A percentile compares a stretch with the other conserved stretches of the same genome.
These are phyloP conservation scores for Rynchops niger DNA, from an alignment of 2,113 vertebrate genomes.

Conservation along the genomic window DNA sequence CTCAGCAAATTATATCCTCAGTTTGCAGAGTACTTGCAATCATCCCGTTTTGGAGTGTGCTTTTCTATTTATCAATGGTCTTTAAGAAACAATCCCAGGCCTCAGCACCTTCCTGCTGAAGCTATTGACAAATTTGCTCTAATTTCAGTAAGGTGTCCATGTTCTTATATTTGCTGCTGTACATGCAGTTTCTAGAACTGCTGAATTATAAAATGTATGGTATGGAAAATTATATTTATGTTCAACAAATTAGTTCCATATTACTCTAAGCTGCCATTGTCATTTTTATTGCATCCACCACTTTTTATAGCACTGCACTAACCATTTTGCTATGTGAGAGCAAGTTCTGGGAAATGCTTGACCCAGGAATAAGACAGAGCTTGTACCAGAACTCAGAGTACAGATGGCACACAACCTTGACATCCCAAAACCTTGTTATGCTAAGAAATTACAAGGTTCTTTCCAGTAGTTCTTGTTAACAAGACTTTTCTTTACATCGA, in stretches of 20 bases:
- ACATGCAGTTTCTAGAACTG: not conserved
- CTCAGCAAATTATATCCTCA: not conserved
- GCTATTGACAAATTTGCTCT: not conserved
- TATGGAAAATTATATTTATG: not conserved
- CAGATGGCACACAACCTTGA: not conserved
- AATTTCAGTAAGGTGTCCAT: not conserved
- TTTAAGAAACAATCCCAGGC: not conserved
- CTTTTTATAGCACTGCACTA: not conserved
- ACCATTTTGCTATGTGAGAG: not conserved
- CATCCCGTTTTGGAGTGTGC: not conserved
- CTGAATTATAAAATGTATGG: slow-evolving; percentile 18
- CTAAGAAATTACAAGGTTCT: not conserved
- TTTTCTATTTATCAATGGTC: not conserved
- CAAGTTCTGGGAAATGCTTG: not conserved
- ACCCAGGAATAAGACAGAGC: not conserved
- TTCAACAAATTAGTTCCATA: slow-evolving; percentile 42
- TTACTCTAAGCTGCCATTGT: not conserved
- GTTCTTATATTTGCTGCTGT: not conserved
- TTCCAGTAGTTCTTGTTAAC: not conserved
- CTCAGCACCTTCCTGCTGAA: not conserved
- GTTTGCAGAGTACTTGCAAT: not conserved
- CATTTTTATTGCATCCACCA: not conserved
- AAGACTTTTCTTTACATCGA: not conserved
- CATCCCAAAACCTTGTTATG: not conserved
- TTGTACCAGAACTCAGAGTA: not conserved